Percentiles rank a stretch among this genome's conserved stretches.
These are phyloP conservation scores for Cheilosia impressa DNA, from an alignment of 2,888 invertebrate species.

Conservation along the genomic window DNA sequence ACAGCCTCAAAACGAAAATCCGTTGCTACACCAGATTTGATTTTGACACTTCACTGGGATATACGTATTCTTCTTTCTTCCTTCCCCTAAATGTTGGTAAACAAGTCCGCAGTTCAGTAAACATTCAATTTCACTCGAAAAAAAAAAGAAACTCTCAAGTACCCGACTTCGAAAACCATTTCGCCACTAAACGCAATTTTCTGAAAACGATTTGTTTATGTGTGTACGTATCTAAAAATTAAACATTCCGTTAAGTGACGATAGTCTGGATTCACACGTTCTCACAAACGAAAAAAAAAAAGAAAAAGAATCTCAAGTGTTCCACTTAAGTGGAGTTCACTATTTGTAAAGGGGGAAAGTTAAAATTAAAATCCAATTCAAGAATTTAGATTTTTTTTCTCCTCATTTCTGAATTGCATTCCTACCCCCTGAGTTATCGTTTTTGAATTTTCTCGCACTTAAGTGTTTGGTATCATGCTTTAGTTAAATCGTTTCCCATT, in stretches of 20 bases:
- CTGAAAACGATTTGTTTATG: constrained; percentile 50
- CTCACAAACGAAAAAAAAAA: constrained; percentile 1
- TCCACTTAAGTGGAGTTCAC: constrained; percentile 58
- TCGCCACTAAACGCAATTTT: constrained; percentile 41
- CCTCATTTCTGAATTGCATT: constrained; percentile 33
- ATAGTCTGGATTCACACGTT: constrained; percentile 52
- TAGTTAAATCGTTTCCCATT: constrained; percentile 43
- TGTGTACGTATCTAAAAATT: constrained; percentile 43
- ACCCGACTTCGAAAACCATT: constrained; percentile 28
- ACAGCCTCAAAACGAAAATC: no score
- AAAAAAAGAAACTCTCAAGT: constrained; percentile 29
- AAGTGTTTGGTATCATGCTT: constrained; percentile 23
- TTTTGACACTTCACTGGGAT: no score
- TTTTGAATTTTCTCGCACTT: constrained; percentile 22
- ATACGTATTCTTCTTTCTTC: neutral
- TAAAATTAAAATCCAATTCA: constrained; percentile 55
- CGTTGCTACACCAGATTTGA: no score
- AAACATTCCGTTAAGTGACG: constrained; percentile 59
- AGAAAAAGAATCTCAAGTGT: constrained; percentile 55
- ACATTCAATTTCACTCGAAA: constrained; percentile 4
- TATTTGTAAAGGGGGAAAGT: constrained; percentile 41
- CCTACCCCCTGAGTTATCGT: constrained; percentile 48
- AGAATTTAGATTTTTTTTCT: constrained; percentile 42
- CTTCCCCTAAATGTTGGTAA: neutral
- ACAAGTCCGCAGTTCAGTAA: constrained; percentile 4